Percentiles rank a stretch among this genome's conserved stretches.
Evolutionary conservation across 2,113 vertebrate genomes (phyloP).

Genomic region (Gallinago jamesoni): DNA sequence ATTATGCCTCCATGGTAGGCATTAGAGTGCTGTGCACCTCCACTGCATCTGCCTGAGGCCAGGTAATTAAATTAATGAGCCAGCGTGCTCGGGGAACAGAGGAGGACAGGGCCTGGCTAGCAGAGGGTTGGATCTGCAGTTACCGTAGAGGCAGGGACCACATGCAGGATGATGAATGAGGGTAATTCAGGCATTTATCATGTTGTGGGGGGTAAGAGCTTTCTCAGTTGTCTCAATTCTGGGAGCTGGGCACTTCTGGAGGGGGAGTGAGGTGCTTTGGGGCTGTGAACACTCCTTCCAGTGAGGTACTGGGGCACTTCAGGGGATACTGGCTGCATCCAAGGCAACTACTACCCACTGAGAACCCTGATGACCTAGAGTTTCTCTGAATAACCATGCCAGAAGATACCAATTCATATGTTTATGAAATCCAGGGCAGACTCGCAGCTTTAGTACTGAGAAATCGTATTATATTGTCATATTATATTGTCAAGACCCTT

Average conservation of each 20-base stretch:
- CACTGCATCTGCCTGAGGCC: neutral
- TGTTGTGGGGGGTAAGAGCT: neutral
- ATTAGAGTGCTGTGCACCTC: neutral
- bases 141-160: accelerated
- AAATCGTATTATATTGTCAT: neutral
- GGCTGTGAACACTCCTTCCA: neutral
- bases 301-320: neutral
- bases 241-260: neutral
- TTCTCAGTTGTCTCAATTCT: neutral
- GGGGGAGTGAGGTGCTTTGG: neutral
- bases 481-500: neutral
- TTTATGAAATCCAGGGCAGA: neutral
- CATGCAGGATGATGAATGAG: neutral
- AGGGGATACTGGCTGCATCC: neutral
- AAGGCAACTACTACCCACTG: neutral
- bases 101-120: neutral
- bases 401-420: neutral
- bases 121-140: neutral
- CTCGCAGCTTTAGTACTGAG: neutral
- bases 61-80: neutral
- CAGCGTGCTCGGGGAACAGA: accelerated
- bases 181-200: neutral
- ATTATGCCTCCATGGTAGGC: neutral
- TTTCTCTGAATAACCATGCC: neutral
- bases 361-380: neutral